These are phyloP conservation scores for Paedocypris micromegethes DNA, from an alignment of 2,797 vertebrate genomes.

Conservation along the genomic window DNA sequence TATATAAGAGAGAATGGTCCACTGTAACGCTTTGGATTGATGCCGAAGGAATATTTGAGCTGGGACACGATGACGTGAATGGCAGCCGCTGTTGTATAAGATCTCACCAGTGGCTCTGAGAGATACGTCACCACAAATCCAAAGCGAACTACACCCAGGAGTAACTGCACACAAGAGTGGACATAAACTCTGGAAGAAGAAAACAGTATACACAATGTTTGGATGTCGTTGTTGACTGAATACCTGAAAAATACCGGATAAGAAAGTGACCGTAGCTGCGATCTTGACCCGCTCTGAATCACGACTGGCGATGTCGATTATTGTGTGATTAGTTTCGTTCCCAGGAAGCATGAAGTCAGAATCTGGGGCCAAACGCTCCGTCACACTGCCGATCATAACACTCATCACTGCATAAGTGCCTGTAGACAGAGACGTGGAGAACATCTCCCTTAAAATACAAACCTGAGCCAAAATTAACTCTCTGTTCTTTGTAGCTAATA, in stretches of 20 bases:
- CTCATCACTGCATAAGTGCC: conserved; percentile 92
- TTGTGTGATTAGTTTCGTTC: conserved; percentile 63
- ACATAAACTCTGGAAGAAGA: conserved; percentile 5
- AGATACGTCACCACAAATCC: conserved; percentile 94
- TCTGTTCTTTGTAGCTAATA: too few species aligned
- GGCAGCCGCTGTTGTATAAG: conserved; percentile 82
- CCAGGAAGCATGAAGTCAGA: conserved; percentile 59
- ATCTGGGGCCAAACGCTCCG: conserved; percentile 76
- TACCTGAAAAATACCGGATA: conserved; percentile 89
- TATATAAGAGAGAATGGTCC: conserved; percentile 73
- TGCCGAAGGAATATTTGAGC: conserved; percentile 86
- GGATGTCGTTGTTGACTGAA: background rate
- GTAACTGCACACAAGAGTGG: conserved; percentile 35
- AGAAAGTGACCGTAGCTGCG: conserved; percentile 78
- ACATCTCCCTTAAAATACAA: too few species aligned
- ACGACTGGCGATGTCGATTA: conserved; percentile 46
- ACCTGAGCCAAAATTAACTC: too few species aligned
- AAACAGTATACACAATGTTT: too few species aligned
- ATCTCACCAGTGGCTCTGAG: conserved; percentile 85
- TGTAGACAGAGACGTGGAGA: conserved; percentile 50
- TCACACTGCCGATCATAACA: conserved; percentile 90
- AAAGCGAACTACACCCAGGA: conserved; percentile 81
- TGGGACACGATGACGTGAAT: conserved; percentile 88
- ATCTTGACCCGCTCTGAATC: conserved; percentile 71
- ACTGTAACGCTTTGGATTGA: conserved; percentile 62